Conservation (phyloP, 2,888 invertebrate species). For the Melieria omissa region DNA sequence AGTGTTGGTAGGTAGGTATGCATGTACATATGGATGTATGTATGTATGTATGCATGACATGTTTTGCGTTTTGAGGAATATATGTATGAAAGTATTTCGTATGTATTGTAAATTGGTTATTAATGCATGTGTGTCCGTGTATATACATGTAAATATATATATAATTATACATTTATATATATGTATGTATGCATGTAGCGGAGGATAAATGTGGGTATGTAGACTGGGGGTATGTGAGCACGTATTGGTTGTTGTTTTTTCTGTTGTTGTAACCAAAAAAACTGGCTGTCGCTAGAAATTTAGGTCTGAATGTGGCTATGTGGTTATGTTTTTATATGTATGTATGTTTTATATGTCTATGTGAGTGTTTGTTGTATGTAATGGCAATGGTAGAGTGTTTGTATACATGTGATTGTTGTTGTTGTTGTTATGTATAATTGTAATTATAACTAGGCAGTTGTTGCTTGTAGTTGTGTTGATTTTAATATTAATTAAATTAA, state of each 20-base stretch:
- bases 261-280: no score
- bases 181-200: neutral
- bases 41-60: conserved; percentile 32
- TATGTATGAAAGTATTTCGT: no score
- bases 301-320: neutral
- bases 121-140: conserved; percentile 34
- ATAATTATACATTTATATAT: conserved; percentile 18
- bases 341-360: conserved; percentile 5
- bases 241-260: no score
- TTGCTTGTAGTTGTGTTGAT: no score
- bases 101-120: no score
- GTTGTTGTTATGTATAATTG: neutral
- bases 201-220: no score
- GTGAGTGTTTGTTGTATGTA: conserved; percentile 18
- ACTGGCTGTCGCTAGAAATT: no score
- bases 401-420: neutral
- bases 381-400: conserved; percentile 10
- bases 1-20: conserved; percentile 40
- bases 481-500: no score
- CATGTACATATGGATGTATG: conserved; percentile 23
- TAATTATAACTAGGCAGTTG: no score
- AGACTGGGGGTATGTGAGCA: no score
- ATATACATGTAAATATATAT: conserved; percentile 29
- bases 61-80: neutral
- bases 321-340: neutral